Evolutionary conservation across 2,797 vertebrate genomes (phyloP).

Genomic region (Danionella dracula): DNA sequence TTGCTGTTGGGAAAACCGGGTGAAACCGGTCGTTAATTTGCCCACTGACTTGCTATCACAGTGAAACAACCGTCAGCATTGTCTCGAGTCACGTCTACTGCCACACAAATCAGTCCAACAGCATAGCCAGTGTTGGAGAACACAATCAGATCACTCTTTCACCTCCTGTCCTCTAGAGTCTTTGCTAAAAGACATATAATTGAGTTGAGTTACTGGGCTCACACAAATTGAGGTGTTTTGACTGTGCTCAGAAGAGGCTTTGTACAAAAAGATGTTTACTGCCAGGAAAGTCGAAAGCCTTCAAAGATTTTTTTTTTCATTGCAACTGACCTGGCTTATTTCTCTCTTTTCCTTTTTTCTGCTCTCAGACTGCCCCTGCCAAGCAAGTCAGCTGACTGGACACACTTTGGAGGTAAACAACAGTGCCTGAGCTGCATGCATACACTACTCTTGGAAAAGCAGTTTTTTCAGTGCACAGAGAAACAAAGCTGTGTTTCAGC

Average conservation of each 20-base stretch:
- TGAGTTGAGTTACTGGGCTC: slow-evolving; percentile 14
- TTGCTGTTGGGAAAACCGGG: too few relatives aligned
- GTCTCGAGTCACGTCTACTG: slow-evolving; percentile 40
- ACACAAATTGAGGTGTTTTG: background rate
- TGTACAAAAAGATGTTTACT: background rate
- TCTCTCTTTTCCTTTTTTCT: background rate
- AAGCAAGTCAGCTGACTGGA: slow-evolving; percentile 99
- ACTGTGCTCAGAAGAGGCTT: slow-evolving; percentile 15
- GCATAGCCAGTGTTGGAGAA: slow-evolving; percentile 46
- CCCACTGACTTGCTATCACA: slow-evolving; percentile 49
- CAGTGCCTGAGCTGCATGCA: slow-evolving; percentile 1
- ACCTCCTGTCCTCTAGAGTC: background rate
- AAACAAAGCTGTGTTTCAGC: background rate
- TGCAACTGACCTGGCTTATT: slow-evolving; percentile 24
- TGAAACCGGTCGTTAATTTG: slow-evolving; percentile 43
- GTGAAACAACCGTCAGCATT: slow-evolving; percentile 60
- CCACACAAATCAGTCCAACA: slow-evolving; percentile 44
- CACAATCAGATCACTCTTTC: slow-evolving; percentile 28
- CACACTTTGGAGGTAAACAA: slow-evolving; percentile 96
- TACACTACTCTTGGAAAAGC: background rate
- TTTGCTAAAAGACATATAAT: slow-evolving; percentile 17
- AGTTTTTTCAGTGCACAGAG: background rate
- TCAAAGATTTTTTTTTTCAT: slow-evolving; percentile 19
- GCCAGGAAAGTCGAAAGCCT: slow-evolving; percentile 13
- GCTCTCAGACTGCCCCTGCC: slow-evolving; percentile 88